Conservation (phyloP, 2,797 vertebrate genomes). For the Danio albolineatus region DNA sequence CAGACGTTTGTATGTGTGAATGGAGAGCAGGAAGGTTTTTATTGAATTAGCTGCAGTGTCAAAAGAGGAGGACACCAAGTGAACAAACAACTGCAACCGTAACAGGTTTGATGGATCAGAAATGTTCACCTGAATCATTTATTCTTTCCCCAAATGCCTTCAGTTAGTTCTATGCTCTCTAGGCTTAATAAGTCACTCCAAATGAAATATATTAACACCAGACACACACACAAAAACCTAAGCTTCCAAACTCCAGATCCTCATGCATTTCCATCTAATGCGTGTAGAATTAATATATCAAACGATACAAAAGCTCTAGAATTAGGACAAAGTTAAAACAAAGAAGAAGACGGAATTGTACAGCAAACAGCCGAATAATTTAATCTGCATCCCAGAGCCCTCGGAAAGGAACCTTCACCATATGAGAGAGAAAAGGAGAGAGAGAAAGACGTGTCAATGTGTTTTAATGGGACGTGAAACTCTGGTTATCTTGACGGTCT, state of each 20-base stretch:
- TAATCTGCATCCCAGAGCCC: conserved; percentile 58
- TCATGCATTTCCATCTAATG: conserved; percentile 18
- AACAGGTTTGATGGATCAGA: neutral
- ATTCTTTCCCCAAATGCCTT: conserved; percentile 5
- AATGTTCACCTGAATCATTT: neutral
- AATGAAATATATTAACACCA: conserved; percentile 30
- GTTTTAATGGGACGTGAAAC: conserved; percentile 45
- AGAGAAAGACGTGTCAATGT: conserved; percentile 34
- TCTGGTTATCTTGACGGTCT: conserved; percentile 51
- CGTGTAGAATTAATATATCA: conserved; percentile 23
- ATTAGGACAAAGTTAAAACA: conserved; percentile 43
- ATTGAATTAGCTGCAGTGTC: conserved; percentile 36
- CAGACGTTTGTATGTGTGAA: conserved; percentile 43
- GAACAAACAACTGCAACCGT: conserved; percentile 37
- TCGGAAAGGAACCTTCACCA: conserved; percentile 54
- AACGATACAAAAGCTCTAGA: conserved; percentile 20
- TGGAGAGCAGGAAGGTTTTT: conserved; percentile 21
- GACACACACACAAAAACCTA: neutral
- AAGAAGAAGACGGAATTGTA: conserved; percentile 42
- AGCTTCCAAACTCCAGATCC: neutral
- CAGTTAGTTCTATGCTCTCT: conserved; percentile 39
- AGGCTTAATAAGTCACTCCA: conserved; percentile 31
- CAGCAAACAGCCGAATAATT: conserved; percentile 65
- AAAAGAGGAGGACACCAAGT: conserved; percentile 31
- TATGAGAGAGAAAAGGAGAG: conserved; percentile 26